Evolutionary conservation across 2,888 invertebrate species (phyloP).

Genomic region (Apomyelois bistriatella): DNA sequence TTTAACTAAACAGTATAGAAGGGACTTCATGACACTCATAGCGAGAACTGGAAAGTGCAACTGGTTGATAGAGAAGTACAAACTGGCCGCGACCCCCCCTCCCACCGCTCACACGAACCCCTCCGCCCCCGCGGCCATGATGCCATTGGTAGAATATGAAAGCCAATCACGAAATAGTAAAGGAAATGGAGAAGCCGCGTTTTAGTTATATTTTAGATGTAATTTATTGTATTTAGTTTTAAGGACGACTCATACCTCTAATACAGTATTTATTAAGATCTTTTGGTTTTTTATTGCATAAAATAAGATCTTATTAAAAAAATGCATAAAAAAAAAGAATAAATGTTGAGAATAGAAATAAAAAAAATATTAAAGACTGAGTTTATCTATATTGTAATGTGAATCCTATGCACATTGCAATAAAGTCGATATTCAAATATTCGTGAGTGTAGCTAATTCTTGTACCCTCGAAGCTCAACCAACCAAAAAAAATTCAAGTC

Average conservation of each 20-base stretch:
- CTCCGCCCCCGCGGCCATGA: slow-evolving; percentile 48
- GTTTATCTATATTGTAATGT: too few species aligned
- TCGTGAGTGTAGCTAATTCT: too few species aligned
- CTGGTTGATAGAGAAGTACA: slow-evolving; percentile 65
- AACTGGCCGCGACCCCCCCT: slow-evolving; percentile 63
- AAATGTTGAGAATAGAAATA: too few species aligned
- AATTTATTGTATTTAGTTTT: slow-evolving; percentile 34
- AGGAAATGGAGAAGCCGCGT: slow-evolving; percentile 53
- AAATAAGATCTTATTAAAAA: too few species aligned
- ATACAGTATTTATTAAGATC: slow-evolving; percentile 52
- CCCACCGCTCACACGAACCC: slow-evolving; percentile 66
- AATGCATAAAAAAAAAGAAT: too few species aligned
- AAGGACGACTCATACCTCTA: slow-evolving; percentile 38
- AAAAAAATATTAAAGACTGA: too few species aligned
- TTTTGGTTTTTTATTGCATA: too few species aligned
- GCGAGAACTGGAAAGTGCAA: slow-evolving; percentile 80
- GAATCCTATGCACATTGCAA: too few species aligned
- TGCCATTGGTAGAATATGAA: slow-evolving; percentile 62
- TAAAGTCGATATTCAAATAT: too few species aligned
- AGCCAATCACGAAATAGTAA: slow-evolving; percentile 54
- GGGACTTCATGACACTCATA: slow-evolving; percentile 84
- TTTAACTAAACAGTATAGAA: slow-evolving; percentile 91
- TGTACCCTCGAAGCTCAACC: too few species aligned
- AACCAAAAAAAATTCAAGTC: background rate
- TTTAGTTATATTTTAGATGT: slow-evolving; percentile 31